Evolutionary conservation across 2,888 invertebrate species (phyloP).

Genomic region (Ophioninae sp.): DNA sequence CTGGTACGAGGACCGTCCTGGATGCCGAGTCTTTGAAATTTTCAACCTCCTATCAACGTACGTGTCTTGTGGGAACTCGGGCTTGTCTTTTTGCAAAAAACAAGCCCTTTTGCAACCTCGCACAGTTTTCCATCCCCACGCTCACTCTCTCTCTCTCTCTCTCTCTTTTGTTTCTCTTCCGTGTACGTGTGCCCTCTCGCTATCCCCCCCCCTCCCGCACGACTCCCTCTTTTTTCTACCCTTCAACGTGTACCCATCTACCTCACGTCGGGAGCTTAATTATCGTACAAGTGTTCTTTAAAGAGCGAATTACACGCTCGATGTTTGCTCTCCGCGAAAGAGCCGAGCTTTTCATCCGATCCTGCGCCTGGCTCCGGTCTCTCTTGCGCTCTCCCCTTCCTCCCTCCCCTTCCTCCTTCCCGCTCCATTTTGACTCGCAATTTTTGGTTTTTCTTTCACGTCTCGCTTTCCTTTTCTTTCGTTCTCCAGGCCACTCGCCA

Average conservation of each 20-base stretch:
- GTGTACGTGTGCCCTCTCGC: slow-evolving; percentile 9
- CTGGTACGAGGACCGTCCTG: not conserved
- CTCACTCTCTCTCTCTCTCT: slow-evolving; percentile 16
- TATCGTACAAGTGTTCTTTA: slow-evolving; percentile 80
- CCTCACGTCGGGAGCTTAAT: slow-evolving; percentile 74
- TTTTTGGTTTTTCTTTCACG: slow-evolving; percentile 21
- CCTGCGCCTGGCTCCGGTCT: slow-evolving; percentile 61
- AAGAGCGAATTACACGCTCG: slow-evolving; percentile 81
- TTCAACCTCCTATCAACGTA: not conserved
- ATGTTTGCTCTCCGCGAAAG: slow-evolving; percentile 74
- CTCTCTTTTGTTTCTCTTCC: slow-evolving; percentile 24
- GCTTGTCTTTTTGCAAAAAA: slow-evolving; percentile 49
- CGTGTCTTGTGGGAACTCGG: slow-evolving; percentile 25
- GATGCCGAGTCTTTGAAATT: not conserved
- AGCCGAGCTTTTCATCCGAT: slow-evolving; percentile 76
- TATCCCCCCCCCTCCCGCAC: slow-evolving; percentile 28
- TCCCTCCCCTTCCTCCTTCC: not conserved
- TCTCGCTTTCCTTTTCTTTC: slow-evolving; percentile 46
- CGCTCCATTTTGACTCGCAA: not conserved
- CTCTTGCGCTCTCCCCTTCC: slow-evolving; percentile 50
- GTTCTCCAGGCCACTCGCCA: slow-evolving; percentile 52
- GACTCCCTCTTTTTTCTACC: slow-evolving; percentile 44
- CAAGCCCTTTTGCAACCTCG: slow-evolving; percentile 47
- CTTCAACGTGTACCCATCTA: slow-evolving; percentile 44
- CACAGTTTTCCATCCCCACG: slow-evolving; percentile 21